These are phyloP conservation scores for Platyrinchus mystaceus DNA, from an alignment of 2,797 vertebrate species.

Conservation along the genomic window DNA sequence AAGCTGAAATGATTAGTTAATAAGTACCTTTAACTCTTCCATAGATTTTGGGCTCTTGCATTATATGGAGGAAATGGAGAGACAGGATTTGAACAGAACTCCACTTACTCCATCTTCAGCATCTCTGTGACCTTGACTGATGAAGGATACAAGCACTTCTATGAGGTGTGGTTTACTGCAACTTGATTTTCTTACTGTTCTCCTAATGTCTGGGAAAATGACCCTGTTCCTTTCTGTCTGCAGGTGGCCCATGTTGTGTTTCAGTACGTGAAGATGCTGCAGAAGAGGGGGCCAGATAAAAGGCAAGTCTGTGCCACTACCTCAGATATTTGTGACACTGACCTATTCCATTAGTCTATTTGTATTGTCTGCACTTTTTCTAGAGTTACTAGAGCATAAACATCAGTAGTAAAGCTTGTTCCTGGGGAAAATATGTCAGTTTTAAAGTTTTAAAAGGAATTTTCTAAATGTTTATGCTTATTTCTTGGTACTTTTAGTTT, in stretches of 20 bases:
- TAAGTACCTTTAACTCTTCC: slow-evolving; percentile 5
- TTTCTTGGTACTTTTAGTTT: not conserved
- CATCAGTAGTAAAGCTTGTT: not conserved
- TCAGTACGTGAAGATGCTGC: slow-evolving; percentile 97
- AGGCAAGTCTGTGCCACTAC: slow-evolving; percentile 75
- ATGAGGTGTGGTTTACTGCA: slow-evolving; percentile 78
- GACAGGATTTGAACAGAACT: slow-evolving; percentile 94
- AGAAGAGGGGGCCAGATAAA: slow-evolving; percentile 88
- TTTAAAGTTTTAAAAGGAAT: not conserved
- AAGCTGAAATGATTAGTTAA: not conserved
- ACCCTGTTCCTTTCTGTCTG: slow-evolving; percentile 34
- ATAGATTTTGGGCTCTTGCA: slow-evolving; percentile 92
- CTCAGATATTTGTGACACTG: not conserved
- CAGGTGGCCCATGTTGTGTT: slow-evolving; percentile 93
- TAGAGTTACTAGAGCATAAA: not conserved
- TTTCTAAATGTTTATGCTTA: not conserved
- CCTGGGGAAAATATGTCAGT: not conserved
- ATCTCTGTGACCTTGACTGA: slow-evolving; percentile 93
- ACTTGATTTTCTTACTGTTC: not conserved
- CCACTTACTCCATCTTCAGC: slow-evolving; percentile 94
- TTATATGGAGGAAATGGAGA: slow-evolving; percentile 94
- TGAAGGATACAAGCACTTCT: slow-evolving; percentile 90
- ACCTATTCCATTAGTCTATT: not conserved
- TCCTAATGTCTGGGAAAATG: not conserved
- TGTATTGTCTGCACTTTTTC: not conserved